Percentiles rank a stretch among this genome's conserved stretches.
Conservation (phyloP, 2,888 invertebrate genomes). For the Zygogramma bicolorata region DNA sequence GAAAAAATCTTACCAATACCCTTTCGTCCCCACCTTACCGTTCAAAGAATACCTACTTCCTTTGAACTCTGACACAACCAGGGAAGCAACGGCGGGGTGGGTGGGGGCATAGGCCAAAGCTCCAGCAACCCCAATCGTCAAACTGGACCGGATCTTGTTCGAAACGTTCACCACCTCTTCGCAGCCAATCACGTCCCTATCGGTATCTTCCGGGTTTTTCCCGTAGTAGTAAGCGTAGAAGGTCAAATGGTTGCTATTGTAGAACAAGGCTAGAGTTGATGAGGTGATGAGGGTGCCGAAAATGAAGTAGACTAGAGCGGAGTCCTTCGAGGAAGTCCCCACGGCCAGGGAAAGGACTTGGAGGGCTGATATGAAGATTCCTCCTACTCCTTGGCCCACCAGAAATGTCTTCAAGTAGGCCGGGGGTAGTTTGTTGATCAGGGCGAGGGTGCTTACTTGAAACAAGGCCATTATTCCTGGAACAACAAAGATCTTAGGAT, state of each 20-base stretch:
- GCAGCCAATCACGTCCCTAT: slow-evolving; percentile 20
- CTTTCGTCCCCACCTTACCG: too few relatives aligned
- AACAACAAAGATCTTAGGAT: not conserved
- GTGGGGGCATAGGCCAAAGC: slow-evolving; percentile 28
- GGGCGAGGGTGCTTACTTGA: slow-evolving; percentile 32
- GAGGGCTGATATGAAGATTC: slow-evolving; percentile 37
- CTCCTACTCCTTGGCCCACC: slow-evolving; percentile 41
- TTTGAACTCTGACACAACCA: slow-evolving; percentile 44
- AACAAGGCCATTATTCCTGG: slow-evolving; percentile 36
- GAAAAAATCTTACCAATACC: too few relatives aligned
- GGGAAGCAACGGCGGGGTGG: slow-evolving; percentile 35
- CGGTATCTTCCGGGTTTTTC: slow-evolving; percentile 23
- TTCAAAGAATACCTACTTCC: slow-evolving; percentile 29
- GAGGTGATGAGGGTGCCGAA: slow-evolving; percentile 7
- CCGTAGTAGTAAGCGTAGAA: slow-evolving; percentile 29
- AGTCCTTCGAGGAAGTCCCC: slow-evolving; percentile 29
- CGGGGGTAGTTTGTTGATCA: slow-evolving; percentile 42
- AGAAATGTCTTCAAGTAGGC: slow-evolving; percentile 41
- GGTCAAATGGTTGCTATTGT: not conserved
- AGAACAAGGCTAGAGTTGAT: not conserved
- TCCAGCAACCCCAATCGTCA: slow-evolving; percentile 29
- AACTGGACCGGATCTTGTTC: slow-evolving; percentile 34
- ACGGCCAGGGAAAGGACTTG: slow-evolving; percentile 35
- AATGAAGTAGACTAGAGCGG: slow-evolving; percentile 37
- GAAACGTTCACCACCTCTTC: slow-evolving; percentile 17